Evolutionary conservation across 2,888 invertebrate species (phyloP).

Genomic region (Dendrolimus houi): DNA sequence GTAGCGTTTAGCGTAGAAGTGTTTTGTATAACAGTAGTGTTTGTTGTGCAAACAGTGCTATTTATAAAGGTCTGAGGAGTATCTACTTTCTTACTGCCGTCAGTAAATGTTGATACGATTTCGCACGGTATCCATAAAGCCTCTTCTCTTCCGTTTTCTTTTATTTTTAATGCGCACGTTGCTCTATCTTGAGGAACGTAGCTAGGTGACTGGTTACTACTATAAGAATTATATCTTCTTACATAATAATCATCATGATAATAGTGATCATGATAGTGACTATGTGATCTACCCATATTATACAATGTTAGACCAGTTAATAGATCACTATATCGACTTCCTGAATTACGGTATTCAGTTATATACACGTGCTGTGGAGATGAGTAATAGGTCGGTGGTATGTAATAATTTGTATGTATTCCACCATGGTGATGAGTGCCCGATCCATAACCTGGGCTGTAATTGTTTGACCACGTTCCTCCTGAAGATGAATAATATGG

Average conservation of each 20-base stretch:
- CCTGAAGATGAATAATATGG: slow-evolving; percentile 11
- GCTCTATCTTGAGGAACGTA: slow-evolving; percentile 36
- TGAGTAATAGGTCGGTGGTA: slow-evolving; percentile 29
- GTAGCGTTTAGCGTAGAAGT: slow-evolving; percentile 3
- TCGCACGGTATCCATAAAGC: slow-evolving; percentile 58
- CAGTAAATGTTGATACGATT: slow-evolving; percentile 62
- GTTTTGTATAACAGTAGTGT: slow-evolving; percentile 30
- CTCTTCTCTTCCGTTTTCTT: slow-evolving; percentile 41
- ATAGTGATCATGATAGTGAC: slow-evolving; percentile 45
- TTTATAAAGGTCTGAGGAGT: slow-evolving; percentile 23
- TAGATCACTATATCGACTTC: slow-evolving; percentile 52
- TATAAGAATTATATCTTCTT: slow-evolving; percentile 26
- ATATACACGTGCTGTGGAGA: slow-evolving; percentile 57
- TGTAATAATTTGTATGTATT: too few species aligned
- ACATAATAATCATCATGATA: slow-evolving; percentile 61
- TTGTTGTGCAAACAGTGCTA: slow-evolving; percentile 41
- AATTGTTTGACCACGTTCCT: slow-evolving; percentile 15
- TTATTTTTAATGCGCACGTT: slow-evolving; percentile 45
- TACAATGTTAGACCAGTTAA: slow-evolving; percentile 58
- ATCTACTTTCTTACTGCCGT: slow-evolving; percentile 33
- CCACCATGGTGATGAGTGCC: background rate
- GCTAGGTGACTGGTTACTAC: slow-evolving; percentile 15
- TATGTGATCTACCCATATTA: slow-evolving; percentile 56
- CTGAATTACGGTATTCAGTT: slow-evolving; percentile 51
- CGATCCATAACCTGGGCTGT: slow-evolving; percentile 9